Evolutionary conservation across 1,140 invertebrate genomes (phyloP), one percentile per base, ranked within the genome.

Genomic region (Druon quercuslanigerum): DNA sequence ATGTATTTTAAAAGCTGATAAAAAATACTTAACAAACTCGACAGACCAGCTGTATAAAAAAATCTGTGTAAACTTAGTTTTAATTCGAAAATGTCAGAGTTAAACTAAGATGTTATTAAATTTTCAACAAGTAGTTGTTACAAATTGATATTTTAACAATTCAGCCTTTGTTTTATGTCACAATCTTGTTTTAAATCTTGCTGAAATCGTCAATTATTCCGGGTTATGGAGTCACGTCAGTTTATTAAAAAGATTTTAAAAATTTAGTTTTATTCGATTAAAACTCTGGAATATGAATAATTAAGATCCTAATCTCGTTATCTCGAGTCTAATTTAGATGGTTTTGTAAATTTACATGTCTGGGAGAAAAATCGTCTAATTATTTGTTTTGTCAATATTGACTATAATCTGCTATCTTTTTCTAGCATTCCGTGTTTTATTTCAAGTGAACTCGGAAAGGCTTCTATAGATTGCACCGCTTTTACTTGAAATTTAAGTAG

Each of bases 391-490:
- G n/a, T 25, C 40, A 54, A 54, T 54, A 54, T 54, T 54, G 40
- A 46, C 40, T 46, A 46, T 11, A 1, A 46, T 17, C n/a, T 54
- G 52, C 52, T 17, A 54, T 17, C n/a, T 54, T 54, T 54, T 54
- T n/a, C 52, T 9, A 46, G 40, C 8, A 6, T 13, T 66, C 25
- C 4, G 12, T n/a, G 14, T 40, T 66, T 66, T 11, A 46, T 46
- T 66, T 16, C 4, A 16, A 8, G 25, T 66, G 20, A 66, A 66
- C 14, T 46, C 14, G 12, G 25, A 14, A 66, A 46, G 60, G 33
- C 60, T 66, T 66, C 60, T 66, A 66, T n/a, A 46, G 14, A 40
- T 40, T 40, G 60, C 60, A 66, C 60, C 60, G 25, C 25, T 33
- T 66, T 66, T n/a, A 25, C 25, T 40, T 66, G 46, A 66, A 66